phyloP scores from a whole-genome alignment of 2,888 invertebrate species.

The Marronus borbonicus region DNA sequence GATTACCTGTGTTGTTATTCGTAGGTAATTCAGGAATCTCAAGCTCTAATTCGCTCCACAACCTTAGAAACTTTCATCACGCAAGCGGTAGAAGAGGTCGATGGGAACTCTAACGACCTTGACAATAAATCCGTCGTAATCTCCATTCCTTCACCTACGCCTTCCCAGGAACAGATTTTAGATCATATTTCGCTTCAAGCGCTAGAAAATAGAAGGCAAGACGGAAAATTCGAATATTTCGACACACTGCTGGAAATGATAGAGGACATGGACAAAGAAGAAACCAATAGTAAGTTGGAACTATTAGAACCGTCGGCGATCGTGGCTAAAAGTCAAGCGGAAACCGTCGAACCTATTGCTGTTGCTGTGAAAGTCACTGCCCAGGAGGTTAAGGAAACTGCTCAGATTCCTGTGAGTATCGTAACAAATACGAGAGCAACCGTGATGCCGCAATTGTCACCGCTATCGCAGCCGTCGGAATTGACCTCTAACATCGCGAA shows the following conservation, averaged over 20 bases:
- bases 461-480: slow-evolving; percentile 81
- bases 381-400: slow-evolving; percentile 49
- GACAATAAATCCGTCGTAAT: slow-evolving; percentile 78
- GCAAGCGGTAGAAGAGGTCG: slow-evolving; percentile 74
- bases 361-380: slow-evolving; percentile 38
- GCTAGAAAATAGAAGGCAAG: slow-evolving; percentile 72
- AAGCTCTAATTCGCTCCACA: slow-evolving; percentile 64
- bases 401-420: slow-evolving; percentile 59
- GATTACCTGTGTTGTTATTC: background rate
- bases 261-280: slow-evolving; percentile 72
- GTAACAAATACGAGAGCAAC: slow-evolving; percentile 67
- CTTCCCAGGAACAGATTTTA: slow-evolving; percentile 77
- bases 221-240: slow-evolving; percentile 77
- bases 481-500: slow-evolving; percentile 82
- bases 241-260: slow-evolving; percentile 79
- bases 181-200: slow-evolving; percentile 78
- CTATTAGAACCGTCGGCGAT: background rate
- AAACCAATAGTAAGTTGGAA: slow-evolving; percentile 19
- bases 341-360: background rate
- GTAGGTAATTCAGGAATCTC: slow-evolving; percentile 66
- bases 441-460: slow-evolving; percentile 79
- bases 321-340: background rate
- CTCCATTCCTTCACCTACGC: slow-evolving; percentile 78
- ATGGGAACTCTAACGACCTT: slow-evolving; percentile 74
- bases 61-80: slow-evolving; percentile 73